A percentile compares a stretch with the other conserved stretches of the same genome.
phyloP scores from a whole-genome alignment of 2,888 invertebrate species.

The Andrena bicolor region DNA sequence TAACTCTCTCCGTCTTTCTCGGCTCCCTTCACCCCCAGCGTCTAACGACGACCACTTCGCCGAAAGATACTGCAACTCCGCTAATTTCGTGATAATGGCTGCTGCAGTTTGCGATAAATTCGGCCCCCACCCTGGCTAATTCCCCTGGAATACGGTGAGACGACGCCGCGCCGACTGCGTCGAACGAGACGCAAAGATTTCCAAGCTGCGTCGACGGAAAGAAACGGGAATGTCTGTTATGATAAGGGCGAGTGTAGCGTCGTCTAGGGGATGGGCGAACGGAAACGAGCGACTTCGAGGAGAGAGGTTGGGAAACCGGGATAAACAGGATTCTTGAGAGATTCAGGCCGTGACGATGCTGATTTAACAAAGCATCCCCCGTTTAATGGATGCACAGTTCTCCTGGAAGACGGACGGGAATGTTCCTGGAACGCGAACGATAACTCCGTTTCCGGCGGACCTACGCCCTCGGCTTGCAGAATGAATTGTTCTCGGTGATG shows the following conservation, averaged over 20 bases:
- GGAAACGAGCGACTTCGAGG: slow-evolving; percentile 6
- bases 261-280: not conserved
- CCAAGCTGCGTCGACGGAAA: not conserved
- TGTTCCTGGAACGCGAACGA: slow-evolving; percentile 32
- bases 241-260: not conserved
- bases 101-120: slow-evolving; percentile 41
- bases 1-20: slow-evolving; percentile 25
- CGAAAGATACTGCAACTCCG: slow-evolving; percentile 36
- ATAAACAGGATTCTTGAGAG: slow-evolving; percentile 42
- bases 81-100: slow-evolving; percentile 47
- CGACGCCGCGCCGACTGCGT: not conserved
- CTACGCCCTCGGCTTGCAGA: not conserved
- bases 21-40: slow-evolving; percentile 4
- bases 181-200: not conserved
- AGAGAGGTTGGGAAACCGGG: slow-evolving; percentile 11
- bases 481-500: slow-evolving; percentile 21
- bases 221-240: slow-evolving; percentile 5
- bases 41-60: slow-evolving; percentile 25
- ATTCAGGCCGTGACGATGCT: slow-evolving; percentile 18
- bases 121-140: slow-evolving; percentile 22
- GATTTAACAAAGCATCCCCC: slow-evolving; percentile 43
- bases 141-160: not conserved
- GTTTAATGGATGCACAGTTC: slow-evolving; percentile 43
- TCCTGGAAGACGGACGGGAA: slow-evolving; percentile 14
- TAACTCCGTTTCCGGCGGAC: slow-evolving; percentile 18